Conservation (phyloP, 2,797 vertebrate genomes). For the Mormyrops boulengeri region DNA sequence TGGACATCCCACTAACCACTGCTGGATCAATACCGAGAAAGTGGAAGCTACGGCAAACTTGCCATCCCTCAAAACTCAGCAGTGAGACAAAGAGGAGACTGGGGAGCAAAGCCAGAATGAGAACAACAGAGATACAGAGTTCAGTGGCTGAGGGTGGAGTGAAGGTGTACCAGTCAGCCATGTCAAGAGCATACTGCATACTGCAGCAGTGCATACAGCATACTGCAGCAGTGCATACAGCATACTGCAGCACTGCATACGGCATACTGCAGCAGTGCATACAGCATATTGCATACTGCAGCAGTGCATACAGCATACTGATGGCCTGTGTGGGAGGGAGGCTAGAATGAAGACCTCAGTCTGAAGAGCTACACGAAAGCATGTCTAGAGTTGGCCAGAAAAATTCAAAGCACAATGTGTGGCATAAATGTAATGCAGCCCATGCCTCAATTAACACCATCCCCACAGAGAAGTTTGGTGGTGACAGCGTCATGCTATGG, state of each 20-base stretch:
- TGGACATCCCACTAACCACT: no score
- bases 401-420: neutral
- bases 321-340: neutral
- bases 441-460: neutral
- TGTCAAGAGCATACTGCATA: neutral
- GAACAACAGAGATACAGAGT: neutral
- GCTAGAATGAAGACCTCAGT: neutral
- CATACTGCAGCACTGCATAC: neutral
- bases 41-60: no score
- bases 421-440: neutral
- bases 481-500: neutral
- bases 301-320: neutral
- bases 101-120: neutral
- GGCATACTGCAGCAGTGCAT: neutral
- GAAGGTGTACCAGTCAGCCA: no score
- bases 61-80: neutral
- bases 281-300: no score
- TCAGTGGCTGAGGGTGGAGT: no score
- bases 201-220: no score
- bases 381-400: neutral
- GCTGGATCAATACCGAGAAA: no score
- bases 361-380: neutral
- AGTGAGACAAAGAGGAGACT: neutral
- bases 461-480: neutral
- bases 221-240: no score